These are phyloP conservation scores for Neelides folsomi DNA, from an alignment of 2,888 invertebrate species.

Conservation along the genomic window DNA sequence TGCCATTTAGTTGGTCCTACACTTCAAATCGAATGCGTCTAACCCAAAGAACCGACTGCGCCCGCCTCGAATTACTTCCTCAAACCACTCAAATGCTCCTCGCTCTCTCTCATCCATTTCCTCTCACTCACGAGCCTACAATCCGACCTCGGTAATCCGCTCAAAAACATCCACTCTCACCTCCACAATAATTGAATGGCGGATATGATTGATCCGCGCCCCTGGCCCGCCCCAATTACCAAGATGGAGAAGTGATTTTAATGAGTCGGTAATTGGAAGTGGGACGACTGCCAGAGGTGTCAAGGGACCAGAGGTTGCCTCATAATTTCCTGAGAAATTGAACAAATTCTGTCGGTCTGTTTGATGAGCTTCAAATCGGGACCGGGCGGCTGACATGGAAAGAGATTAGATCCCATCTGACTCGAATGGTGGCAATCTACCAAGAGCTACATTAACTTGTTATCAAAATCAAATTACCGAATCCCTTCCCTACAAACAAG, in stretches of 20 bases:
- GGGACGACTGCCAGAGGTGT: background rate
- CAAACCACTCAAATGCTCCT: constrained; percentile 7
- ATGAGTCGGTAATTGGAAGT: background rate
- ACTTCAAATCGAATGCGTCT: constrained; percentile 14
- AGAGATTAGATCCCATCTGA: constrained; percentile 20
- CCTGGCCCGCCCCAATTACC: too few species aligned
- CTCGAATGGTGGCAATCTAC: constrained; percentile 19
- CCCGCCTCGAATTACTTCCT: constrained; percentile 13
- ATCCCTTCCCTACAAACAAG: constrained; percentile 7
- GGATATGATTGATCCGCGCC: too few species aligned
- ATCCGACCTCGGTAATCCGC: background rate
- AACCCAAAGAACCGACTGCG: constrained; percentile 15
- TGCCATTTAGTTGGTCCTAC: constrained; percentile 12
- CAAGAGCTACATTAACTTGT: constrained; percentile 30
- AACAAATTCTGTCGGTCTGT: constrained; percentile 17
- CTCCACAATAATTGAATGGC: background rate
- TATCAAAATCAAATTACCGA: constrained; percentile 32
- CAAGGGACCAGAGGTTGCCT: constrained; percentile 6
- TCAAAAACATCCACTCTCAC: constrained; percentile 1
- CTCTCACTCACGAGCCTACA: background rate
- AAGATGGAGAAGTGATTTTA: background rate
- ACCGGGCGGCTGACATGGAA: constrained; percentile 15
- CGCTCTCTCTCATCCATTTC: too few species aligned
- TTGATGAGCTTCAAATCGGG: constrained; percentile 12
- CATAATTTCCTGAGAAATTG: constrained; percentile 12